Conservation (phyloP, 2,797 vertebrate genomes). For the Enteromius trimaculatus region DNA sequence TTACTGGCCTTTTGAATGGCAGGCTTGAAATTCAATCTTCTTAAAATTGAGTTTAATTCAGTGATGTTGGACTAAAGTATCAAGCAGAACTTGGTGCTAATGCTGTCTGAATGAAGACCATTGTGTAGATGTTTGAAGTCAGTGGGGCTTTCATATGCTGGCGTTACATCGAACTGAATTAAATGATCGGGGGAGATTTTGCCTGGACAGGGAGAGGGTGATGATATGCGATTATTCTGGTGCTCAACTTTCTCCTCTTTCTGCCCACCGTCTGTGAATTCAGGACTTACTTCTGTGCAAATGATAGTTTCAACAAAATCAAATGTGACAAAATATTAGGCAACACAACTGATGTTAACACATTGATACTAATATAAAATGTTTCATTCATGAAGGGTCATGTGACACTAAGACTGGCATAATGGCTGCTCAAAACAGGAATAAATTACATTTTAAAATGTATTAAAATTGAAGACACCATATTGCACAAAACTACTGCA, state of each 20-base stretch:
- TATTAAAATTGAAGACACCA: neutral
- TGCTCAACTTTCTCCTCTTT: slow-evolving; percentile 1
- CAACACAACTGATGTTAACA: too few relatives aligned
- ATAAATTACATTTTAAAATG: neutral
- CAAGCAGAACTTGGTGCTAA: slow-evolving; percentile 68
- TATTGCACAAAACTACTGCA: neutral
- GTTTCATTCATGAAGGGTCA: neutral
- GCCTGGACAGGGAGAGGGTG: neutral
- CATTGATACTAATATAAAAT: neutral
- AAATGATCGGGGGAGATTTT: neutral
- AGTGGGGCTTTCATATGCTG: slow-evolving; percentile 42
- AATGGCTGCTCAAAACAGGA: neutral
- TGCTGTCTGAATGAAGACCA: slow-evolving; percentile 6
- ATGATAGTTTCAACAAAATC: slow-evolving; percentile 1
- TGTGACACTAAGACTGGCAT: neutral
- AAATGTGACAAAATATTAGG: neutral
- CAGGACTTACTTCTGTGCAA: slow-evolving; percentile 6
- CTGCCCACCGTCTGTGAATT: neutral
- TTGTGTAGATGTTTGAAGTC: slow-evolving; percentile 38
- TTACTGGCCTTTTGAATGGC: neutral
- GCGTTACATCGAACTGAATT: slow-evolving; percentile 36
- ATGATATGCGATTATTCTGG: neutral
- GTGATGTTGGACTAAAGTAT: slow-evolving; percentile 63
- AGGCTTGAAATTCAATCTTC: slow-evolving; percentile 1
- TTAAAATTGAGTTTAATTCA: neutral